Evolutionary conservation across 2,113 vertebrate species (phyloP).

Genomic region (Vidua chalybeata): DNA sequence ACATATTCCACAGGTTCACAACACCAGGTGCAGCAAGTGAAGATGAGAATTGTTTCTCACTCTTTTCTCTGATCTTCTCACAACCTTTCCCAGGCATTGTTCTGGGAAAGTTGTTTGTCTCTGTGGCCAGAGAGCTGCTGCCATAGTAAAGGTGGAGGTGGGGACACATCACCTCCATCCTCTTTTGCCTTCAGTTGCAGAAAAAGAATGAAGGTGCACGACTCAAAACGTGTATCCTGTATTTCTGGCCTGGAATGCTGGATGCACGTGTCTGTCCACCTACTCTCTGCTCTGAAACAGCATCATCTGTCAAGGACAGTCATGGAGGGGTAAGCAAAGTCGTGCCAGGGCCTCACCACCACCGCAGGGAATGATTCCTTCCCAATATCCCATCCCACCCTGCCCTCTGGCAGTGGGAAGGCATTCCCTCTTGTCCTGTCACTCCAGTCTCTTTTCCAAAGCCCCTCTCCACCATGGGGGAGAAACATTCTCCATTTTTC

Average conservation of each 20-base stretch:
- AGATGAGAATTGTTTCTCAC: background rate
- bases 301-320: background rate
- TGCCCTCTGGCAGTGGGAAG: background rate
- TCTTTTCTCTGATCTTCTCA: background rate
- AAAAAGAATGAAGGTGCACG: fast-evolving
- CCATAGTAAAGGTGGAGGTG: background rate
- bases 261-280: background rate
- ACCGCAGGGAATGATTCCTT: background rate
- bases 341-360: background rate
- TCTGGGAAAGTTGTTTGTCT: background rate
- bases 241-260: background rate
- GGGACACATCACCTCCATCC: background rate
- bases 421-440: background rate
- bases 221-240: background rate
- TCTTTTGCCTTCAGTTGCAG: background rate
- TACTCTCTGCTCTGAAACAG: background rate
- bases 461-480: background rate
- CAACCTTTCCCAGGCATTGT: background rate
- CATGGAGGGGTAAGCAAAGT: fast-evolving
- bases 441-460: background rate
- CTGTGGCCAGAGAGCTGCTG: background rate
- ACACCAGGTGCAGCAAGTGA: background rate
- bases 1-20: background rate
- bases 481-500: background rate
- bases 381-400: background rate